These are phyloP conservation scores for Cyanoderma ruficeps DNA, from an alignment of 2,113 vertebrate species.

Conservation along the genomic window DNA sequence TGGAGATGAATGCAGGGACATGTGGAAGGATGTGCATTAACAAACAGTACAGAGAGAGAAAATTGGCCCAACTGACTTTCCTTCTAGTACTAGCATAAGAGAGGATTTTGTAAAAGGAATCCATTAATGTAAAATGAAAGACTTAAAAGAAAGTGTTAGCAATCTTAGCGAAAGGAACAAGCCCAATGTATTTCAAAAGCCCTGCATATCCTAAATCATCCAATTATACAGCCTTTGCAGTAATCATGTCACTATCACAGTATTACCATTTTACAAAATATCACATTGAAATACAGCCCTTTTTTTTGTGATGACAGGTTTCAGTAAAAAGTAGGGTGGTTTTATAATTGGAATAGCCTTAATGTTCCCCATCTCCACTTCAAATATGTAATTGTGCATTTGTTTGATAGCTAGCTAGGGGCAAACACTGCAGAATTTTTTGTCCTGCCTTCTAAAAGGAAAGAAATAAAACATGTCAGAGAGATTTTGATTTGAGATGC, in stretches of 20 bases:
- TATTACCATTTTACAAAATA: not conserved
- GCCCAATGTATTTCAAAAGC: not conserved
- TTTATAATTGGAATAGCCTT: not conserved
- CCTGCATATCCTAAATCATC: not conserved
- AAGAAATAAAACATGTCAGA: not conserved
- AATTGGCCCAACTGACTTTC: not conserved
- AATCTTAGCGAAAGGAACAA: not conserved
- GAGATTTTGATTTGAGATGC: not conserved
- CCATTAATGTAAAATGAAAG: not conserved
- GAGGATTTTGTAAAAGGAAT: conserved; percentile 8
- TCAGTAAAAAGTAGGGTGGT: not conserved
- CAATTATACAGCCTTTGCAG: not conserved
- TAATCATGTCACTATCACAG: not conserved
- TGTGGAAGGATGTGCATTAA: not conserved
- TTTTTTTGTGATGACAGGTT: not conserved
- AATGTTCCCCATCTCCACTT: not conserved
- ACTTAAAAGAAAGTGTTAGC: not conserved
- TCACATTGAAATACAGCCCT: not conserved
- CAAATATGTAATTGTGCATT: not conserved
- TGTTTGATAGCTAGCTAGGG: not conserved
- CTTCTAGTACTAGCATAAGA: not conserved
- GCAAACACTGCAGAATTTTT: not conserved
- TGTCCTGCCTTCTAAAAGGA: not conserved
- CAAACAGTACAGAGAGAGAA: not conserved
- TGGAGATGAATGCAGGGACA: not conserved